Evolutionary conservation across 2,113 vertebrate genomes (phyloP).

Genomic region (Connochaetes taurinus): DNA sequence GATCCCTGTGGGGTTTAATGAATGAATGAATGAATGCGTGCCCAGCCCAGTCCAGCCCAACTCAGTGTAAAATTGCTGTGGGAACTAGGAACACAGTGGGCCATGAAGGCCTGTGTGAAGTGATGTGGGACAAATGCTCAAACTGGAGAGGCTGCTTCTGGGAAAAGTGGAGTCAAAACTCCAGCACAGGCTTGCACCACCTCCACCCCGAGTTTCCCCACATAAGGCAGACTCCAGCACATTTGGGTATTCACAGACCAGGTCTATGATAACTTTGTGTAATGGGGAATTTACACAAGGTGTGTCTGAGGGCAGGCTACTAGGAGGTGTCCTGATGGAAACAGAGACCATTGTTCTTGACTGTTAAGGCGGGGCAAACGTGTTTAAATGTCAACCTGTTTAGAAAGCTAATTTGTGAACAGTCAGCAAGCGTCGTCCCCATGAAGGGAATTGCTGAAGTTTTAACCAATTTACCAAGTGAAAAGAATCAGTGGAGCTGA

Average conservation of each 20-base stretch:
- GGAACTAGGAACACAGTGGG: neutral
- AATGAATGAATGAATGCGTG: conserved; percentile 40
- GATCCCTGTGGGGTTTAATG: conserved; percentile 8
- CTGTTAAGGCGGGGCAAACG: neutral
- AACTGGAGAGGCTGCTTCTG: neutral
- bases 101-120: conserved; percentile 2
- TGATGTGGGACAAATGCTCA: neutral
- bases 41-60: neutral
- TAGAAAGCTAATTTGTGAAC: conserved; percentile 7
- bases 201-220: neutral
- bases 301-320: conserved; percentile 1
- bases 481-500: conserved; percentile 6
- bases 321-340: neutral
- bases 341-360: conserved; percentile 18
- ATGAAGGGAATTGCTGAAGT: conserved; percentile 13
- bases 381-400: conserved; percentile 19
- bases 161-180: neutral
- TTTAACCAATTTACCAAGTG: neutral
- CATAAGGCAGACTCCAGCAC: neutral
- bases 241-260: neutral
- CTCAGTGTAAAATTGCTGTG: conserved; percentile 11
- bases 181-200: neutral
- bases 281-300: conserved; percentile 3
- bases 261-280: conserved; percentile 18
- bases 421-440: neutral